A percentile compares a stretch with the other conserved stretches of the same genome.
These are phyloP conservation scores for Uria aalge DNA, from an alignment of 2,113 vertebrate genomes.

Conservation along the genomic window DNA sequence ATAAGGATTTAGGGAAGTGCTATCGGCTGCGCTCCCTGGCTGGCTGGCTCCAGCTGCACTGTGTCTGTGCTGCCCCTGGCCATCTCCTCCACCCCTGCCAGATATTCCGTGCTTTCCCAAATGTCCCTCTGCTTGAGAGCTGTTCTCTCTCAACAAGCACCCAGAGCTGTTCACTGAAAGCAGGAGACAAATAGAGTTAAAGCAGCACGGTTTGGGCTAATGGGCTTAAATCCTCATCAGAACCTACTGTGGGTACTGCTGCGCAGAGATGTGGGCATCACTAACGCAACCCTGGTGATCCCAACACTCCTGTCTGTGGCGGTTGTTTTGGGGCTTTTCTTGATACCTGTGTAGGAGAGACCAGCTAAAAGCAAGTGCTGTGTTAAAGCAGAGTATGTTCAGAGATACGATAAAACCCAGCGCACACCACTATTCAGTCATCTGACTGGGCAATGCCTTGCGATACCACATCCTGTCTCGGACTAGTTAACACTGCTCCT, in stretches of 20 bases:
- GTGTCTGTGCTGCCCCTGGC: not conserved
- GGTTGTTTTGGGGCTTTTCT: not conserved
- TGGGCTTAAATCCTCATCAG: not conserved
- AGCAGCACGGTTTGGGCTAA: not conserved
- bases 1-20: not conserved
- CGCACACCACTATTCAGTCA: not conserved
- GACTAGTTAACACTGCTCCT: not conserved
- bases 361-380: not conserved
- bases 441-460: not conserved
- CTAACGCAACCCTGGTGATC: not conserved
- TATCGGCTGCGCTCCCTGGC: rapidly evolving
- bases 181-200: not conserved
- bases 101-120: not conserved
- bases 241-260: not conserved
- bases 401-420: not conserved
- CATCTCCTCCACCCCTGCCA: not conserved
- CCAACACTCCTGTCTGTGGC: not conserved
- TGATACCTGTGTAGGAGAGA: not conserved
- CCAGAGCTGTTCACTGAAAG: not conserved
- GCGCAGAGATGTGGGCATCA: not conserved
- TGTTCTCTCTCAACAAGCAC: not conserved
- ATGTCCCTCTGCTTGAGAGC: not conserved
- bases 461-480: not conserved
- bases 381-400: not conserved
- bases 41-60: not conserved